Conservation (phyloP, 2,797 vertebrate species). For the Sternotherus odoratus region DNA sequence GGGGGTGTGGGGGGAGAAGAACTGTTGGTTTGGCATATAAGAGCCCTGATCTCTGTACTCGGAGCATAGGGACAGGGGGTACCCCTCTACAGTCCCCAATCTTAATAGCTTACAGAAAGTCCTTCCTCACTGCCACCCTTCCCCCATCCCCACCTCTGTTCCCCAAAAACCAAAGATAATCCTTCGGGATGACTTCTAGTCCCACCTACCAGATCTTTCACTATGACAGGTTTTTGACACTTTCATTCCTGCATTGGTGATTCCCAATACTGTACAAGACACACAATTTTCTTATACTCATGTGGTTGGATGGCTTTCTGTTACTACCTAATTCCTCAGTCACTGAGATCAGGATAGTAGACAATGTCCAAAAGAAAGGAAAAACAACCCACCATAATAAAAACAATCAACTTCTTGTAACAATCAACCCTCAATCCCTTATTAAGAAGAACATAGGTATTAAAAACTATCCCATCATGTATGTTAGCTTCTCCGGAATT, state of each 20-base stretch:
- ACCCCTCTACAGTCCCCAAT: too few relatives aligned
- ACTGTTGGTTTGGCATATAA: too few relatives aligned
- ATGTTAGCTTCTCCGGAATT: neutral
- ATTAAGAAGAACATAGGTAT: neutral
- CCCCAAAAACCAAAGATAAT: conserved; percentile 19
- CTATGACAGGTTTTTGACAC: conserved; percentile 50
- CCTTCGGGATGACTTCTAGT: conserved; percentile 61
- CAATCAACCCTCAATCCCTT: neutral
- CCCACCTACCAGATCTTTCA: conserved; percentile 51
- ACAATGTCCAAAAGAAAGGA: neutral
- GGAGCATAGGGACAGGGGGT: too few relatives aligned
- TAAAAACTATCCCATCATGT: neutral
- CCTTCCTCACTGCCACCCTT: neutral
- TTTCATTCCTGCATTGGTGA: neutral
- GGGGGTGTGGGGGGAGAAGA: too few relatives aligned
- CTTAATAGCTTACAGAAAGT: neutral
- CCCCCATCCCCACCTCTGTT: neutral
- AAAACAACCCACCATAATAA: neutral
- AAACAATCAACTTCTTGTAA: fast-evolving
- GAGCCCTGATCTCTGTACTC: too few relatives aligned
- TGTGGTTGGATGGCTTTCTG: neutral
- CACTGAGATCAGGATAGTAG: fast-evolving
- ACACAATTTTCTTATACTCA: conserved; percentile 40
- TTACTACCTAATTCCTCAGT: conserved; percentile 10
- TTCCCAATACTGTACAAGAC: conserved; percentile 43